A percentile compares a stretch with the other conserved stretches of the same genome.
Evolutionary conservation across 2,888 invertebrate species (phyloP).

Genomic region (Rhagonycha fulva): DNA sequence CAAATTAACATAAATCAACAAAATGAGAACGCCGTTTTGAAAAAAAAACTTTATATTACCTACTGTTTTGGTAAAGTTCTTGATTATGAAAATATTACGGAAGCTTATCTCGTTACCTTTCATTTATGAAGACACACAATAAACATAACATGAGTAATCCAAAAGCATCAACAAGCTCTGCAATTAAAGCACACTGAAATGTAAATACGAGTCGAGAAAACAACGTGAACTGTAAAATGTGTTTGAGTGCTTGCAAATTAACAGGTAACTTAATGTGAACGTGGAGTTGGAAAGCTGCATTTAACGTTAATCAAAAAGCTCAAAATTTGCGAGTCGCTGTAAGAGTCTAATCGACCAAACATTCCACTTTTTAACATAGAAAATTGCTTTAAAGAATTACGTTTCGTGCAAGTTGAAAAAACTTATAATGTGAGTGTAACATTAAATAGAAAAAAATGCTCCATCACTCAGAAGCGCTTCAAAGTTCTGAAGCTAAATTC

Average conservation of each 20-base stretch:
- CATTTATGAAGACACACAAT: constrained; percentile 21
- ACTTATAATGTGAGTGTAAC: constrained; percentile 17
- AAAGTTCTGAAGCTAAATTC: constrained; percentile 38
- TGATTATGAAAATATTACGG: background rate
- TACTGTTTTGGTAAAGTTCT: background rate
- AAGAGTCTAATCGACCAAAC: background rate
- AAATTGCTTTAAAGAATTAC: background rate
- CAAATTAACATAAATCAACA: background rate
- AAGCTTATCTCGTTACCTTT: constrained; percentile 16
- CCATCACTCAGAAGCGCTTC: constrained; percentile 35
- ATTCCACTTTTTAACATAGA: background rate
- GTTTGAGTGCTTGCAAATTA: constrained; percentile 18
- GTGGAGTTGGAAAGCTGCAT: background rate
- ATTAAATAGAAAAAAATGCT: constrained; percentile 35
- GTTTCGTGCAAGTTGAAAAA: constrained; percentile 12
- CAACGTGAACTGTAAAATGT: constrained; percentile 21
- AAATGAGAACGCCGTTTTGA: background rate
- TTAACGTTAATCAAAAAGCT: background rate
- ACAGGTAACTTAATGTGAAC: constrained; percentile 14
- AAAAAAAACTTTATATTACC: background rate
- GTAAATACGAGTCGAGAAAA: background rate
- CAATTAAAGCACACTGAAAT: constrained; percentile 32
- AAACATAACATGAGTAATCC: constrained; percentile 28
- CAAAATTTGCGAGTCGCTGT: background rate
- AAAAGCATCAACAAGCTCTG: constrained; percentile 28